A percentile compares a stretch with the other conserved stretches of the same genome.
Evolutionary conservation across 2,797 vertebrate species (phyloP).

Genomic region (Distichodus sexfasciatus): DNA sequence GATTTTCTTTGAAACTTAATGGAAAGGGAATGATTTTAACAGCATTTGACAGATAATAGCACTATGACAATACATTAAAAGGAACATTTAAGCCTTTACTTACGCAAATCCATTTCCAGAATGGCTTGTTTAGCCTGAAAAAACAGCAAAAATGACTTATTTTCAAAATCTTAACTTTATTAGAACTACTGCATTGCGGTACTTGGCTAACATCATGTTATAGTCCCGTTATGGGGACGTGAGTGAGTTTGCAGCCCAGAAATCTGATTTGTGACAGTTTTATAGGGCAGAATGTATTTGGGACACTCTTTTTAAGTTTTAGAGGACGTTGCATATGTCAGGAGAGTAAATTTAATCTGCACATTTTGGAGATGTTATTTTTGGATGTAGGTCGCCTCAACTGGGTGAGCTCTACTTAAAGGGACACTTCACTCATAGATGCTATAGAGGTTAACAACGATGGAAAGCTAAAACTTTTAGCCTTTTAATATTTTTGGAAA

Average conservation of each 20-base stretch:
- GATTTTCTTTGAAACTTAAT: not conserved
- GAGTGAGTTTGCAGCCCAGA: constrained; percentile 1
- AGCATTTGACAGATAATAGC: too few relatives aligned
- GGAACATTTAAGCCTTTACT: constrained; percentile 63
- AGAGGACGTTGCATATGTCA: constrained; percentile 19
- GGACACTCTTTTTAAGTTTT: constrained; percentile 16
- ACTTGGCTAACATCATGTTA: constrained; percentile 7
- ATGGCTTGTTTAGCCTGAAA: constrained; percentile 95
- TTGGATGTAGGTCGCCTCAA: constrained; percentile 22
- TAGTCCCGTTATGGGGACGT: too few relatives aligned
- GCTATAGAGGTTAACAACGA: too few relatives aligned
- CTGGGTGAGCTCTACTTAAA: constrained; percentile 2
- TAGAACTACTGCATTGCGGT: not conserved
- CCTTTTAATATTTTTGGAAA: too few relatives aligned
- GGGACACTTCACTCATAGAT: too few relatives aligned
- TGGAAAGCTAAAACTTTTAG: too few relatives aligned
- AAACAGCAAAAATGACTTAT: constrained; percentile 49
- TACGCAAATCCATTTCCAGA: constrained; percentile 97
- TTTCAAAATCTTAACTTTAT: not conserved
- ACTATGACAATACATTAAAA: not conserved
- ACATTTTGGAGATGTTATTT: constrained; percentile 18
- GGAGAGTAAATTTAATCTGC: constrained; percentile 16
- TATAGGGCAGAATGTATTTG: constrained; percentile 22
- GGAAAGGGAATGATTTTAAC: too few relatives aligned
- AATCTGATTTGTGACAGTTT: not conserved